A percentile compares a stretch with the other conserved stretches of the same genome.
Evolutionary conservation across 1,140 invertebrate species (phyloP).

Genomic region (Anoplolepis gracilipes): DNA sequence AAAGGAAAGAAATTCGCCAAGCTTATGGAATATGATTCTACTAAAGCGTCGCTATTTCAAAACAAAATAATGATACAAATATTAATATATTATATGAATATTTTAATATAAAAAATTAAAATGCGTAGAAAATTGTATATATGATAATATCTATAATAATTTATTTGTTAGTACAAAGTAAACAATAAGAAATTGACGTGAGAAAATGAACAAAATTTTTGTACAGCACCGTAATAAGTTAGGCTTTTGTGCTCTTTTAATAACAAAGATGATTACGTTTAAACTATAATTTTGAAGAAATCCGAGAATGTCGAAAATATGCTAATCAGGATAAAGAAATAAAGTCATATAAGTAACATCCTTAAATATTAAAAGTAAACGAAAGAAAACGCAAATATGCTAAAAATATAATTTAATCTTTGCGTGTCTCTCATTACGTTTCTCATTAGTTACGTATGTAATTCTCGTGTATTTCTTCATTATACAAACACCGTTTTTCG

Average conservation of each 20-base stretch:
- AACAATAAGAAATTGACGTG: background rate
- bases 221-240: background rate
- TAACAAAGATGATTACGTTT: background rate
- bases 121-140: background rate
- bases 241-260: background rate
- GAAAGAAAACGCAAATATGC: background rate
- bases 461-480: background rate
- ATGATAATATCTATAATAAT: background rate
- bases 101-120: background rate
- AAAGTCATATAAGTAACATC: background rate
- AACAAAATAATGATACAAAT: too few species aligned
- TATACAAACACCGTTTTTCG: conserved; percentile 14
- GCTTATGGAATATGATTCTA: background rate
- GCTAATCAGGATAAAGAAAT: background rate
- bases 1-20: background rate
- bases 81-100: too few species aligned
- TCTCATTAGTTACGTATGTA: background rate
- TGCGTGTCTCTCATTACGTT: background rate
- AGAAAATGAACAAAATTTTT: background rate
- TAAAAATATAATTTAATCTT: conserved; percentile 13
- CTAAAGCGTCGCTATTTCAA: background rate
- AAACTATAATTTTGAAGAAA: background rate
- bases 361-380: background rate
- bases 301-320: background rate
- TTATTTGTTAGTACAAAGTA: background rate